Percentiles rank a stretch among this genome's conserved stretches.
phyloP scores from a whole-genome alignment of 2,888 invertebrate species.

The Drosophila vallismaia region DNA sequence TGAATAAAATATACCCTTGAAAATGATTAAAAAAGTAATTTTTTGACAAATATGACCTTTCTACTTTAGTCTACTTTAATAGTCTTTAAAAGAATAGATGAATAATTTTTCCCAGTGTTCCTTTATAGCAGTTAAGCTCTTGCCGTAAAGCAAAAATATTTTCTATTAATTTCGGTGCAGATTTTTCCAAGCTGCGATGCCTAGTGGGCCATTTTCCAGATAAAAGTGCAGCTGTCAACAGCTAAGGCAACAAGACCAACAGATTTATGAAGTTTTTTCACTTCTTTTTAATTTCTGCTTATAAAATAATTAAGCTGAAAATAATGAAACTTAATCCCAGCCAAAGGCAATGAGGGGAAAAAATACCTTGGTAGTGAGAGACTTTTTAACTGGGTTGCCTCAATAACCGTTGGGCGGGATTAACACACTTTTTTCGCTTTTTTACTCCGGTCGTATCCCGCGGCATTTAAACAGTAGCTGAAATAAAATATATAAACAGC shows the following conservation, averaged over 20 bases:
- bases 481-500: conserved; percentile 19
- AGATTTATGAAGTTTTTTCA: conserved; percentile 33
- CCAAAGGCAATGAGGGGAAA: conserved; percentile 29
- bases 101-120: neutral
- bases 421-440: conserved; percentile 53
- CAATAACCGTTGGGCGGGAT: conserved; percentile 71
- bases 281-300: conserved; percentile 48
- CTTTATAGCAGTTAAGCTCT: conserved; percentile 3
- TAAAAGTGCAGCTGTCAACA: conserved; percentile 63
- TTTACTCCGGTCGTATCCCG: conserved; percentile 8
- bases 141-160: conserved; percentile 52
- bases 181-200: conserved; percentile 11
- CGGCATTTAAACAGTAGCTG: conserved; percentile 42
- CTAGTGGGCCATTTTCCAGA: conserved; percentile 32
- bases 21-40: too few species aligned
- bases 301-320: conserved; percentile 74
- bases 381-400: conserved; percentile 65
- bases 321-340: conserved; percentile 71
- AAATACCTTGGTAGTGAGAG: conserved; percentile 31
- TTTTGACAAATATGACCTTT: too few species aligned
- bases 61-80: too few species aligned
- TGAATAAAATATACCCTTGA: too few species aligned
- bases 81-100: neutral
- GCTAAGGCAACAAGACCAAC: conserved; percentile 32
- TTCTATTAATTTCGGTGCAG: conserved; percentile 32